These are phyloP conservation scores for Drosophila sechellia DNA, from an alignment of 1,140 invertebrate genomes.

Conservation along the genomic window DNA sequence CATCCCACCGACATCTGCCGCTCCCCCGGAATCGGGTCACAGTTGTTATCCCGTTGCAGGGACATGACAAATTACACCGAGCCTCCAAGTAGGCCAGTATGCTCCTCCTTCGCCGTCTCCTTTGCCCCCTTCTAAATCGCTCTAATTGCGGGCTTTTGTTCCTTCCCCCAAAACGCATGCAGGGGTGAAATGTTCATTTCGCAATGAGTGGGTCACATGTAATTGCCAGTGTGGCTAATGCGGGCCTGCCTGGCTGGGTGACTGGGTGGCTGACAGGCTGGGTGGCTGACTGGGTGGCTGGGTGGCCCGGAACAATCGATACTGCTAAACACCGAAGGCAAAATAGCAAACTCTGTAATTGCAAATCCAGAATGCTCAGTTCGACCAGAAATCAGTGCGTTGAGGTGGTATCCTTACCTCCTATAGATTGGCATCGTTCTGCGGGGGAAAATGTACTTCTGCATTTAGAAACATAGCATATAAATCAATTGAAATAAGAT, in stretches of 20 bases:
- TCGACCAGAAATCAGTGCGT: neutral
- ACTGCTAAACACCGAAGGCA: constrained; percentile 21
- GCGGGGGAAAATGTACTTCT: neutral
- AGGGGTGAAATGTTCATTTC: constrained; percentile 38
- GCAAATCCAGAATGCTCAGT: constrained; percentile 7
- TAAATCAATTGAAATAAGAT: constrained; percentile 7
- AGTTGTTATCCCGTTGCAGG: constrained; percentile 36
- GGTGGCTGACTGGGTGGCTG: constrained; percentile 13
- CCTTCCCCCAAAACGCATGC: constrained; percentile 30
- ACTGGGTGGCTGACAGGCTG: constrained; percentile 8
- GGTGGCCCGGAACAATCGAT: constrained; percentile 29
- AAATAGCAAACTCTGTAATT: constrained; percentile 30
- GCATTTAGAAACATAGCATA: constrained; percentile 39
- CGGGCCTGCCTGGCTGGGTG: constrained; percentile 4
- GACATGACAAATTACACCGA: constrained; percentile 48
- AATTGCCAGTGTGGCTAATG: constrained; percentile 31
- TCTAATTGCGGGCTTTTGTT: constrained; percentile 42
- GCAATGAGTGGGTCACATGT: constrained; percentile 45
- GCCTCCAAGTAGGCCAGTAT: constrained; percentile 42
- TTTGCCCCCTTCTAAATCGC: constrained; percentile 23
- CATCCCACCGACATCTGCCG: constrained; percentile 2
- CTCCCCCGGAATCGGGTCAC: constrained; percentile 31
- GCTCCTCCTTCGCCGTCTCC: constrained; percentile 5
- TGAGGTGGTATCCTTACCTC: constrained; percentile 6
- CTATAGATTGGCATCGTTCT: constrained; percentile 9